phyloP scores from a whole-genome alignment of 2,888 invertebrate species.

The Drosophila picticornis region DNA sequence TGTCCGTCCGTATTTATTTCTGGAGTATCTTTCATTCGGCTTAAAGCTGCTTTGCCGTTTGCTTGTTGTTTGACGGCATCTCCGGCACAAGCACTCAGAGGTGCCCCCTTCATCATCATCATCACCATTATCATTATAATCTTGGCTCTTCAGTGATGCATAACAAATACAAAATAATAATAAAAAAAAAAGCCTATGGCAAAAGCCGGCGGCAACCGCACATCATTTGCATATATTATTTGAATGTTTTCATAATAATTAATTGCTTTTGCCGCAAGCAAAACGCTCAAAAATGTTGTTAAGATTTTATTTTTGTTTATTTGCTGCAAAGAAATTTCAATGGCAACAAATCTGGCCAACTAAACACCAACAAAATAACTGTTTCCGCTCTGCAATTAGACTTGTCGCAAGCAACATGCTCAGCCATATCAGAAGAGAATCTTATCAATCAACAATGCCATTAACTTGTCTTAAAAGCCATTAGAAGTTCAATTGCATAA shows the following conservation, averaged over 20 bases:
- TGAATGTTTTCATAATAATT: constrained; percentile 38
- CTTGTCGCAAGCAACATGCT: neutral
- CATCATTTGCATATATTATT: constrained; percentile 41
- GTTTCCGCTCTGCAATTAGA: constrained; percentile 26
- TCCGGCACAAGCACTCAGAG: constrained; percentile 1
- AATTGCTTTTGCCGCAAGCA: constrained; percentile 22
- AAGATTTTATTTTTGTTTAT: constrained; percentile 11
- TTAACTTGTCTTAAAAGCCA: constrained; percentile 29
- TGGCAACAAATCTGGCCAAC: neutral
- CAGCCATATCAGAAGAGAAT: constrained; percentile 34
- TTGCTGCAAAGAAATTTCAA: constrained; percentile 4
- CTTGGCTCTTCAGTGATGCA: constrained; percentile 49
- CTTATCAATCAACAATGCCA: constrained; percentile 54
- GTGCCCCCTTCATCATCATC: constrained; percentile 15
- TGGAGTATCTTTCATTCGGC: constrained; percentile 17
- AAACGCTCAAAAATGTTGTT: constrained; percentile 21
- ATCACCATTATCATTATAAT: neutral
- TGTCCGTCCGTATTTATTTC: neutral
- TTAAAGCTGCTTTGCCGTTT: neutral
- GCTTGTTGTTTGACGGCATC: constrained; percentile 9
- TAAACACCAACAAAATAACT: constrained; percentile 8
- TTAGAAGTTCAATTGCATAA: constrained; percentile 28
- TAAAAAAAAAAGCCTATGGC: constrained; percentile 29
- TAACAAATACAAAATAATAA: no score
- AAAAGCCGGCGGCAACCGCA: constrained; percentile 44